Base-by-base conservation (phyloP, 2,113 vertebrate species). In the Petrocephalus zakoni region DNA sequence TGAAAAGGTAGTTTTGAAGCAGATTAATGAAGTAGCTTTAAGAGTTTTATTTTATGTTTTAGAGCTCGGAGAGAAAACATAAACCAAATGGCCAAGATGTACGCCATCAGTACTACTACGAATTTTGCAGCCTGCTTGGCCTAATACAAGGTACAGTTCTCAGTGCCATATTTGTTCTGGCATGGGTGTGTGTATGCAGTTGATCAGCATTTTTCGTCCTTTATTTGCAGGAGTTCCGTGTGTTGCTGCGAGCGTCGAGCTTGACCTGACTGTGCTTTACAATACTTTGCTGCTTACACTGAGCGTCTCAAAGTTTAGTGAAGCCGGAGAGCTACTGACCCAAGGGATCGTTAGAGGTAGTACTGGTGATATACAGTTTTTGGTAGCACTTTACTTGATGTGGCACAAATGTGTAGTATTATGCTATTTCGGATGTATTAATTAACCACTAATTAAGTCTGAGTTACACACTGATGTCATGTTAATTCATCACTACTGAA, bases 201-300 rank as follows among this genome's bases (percentile, higher is more conserved):
- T 37, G 11, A 49, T n/a, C 15, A 8, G 8, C 46, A 15, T 2
- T 52, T 82, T 34, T 22, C 9, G 10, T 51, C 64, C 25, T 13
- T 5, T 37, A 5, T 19, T 89, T 47, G 22, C 91, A 96, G 96
- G 95, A 86, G 89, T 95, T 2, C 94, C 95, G 86, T 91, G 92
- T 87, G 89, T 90, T 86, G 53, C 83, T 29, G 93, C 91, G 87
- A 89, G 91, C 47, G n/a, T 89, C 10, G 90, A 90, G 34, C 61
- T 96, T 90, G 96, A 96, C 89, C 87, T 95, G 87, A 90, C 93
- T 5, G 94, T 95, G 53, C 91, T 91, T 51, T 96, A 93, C 90
- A 96, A 96, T 87, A 89, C 90, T 15, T 92, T 93, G 85, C 37
- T 94, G n/a, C 93, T 92, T 88, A 91, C 90, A 4, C 84, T 92